phyloP scores from a whole-genome alignment of 2,888 invertebrate genomes.

The Drosophila atripex region DNA sequence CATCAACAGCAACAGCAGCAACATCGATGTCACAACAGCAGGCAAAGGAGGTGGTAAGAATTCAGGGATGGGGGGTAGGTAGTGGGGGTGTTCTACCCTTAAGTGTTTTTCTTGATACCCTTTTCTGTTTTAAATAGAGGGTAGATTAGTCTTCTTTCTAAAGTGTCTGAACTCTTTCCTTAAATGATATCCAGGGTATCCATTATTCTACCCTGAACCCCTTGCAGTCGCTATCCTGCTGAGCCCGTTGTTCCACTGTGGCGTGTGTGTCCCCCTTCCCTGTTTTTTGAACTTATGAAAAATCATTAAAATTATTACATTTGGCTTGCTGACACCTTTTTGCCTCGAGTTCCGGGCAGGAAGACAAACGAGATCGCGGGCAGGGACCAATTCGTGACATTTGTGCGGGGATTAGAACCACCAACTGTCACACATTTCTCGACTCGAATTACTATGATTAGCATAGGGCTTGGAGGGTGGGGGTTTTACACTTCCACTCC shows the following conservation, averaged over 20 bases:
- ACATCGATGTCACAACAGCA: constrained; percentile 67
- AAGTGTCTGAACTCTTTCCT: too few relatives aligned
- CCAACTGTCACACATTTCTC: constrained; percentile 77
- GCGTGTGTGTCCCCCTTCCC: constrained; percentile 21
- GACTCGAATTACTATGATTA: constrained; percentile 75
- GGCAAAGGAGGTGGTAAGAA: constrained; percentile 31
- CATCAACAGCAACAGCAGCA: constrained; percentile 5
- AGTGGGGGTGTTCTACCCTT: constrained; percentile 55
- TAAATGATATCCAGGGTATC: constrained; percentile 5
- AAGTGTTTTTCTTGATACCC: constrained; percentile 55
- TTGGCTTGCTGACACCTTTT: constrained; percentile 75
- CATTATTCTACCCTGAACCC: background rate
- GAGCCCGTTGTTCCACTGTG: constrained; percentile 12
- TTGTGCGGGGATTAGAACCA: constrained; percentile 74
- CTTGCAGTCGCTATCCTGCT: constrained; percentile 14
- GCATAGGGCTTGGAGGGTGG: constrained; percentile 46
- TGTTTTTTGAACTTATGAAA: constrained; percentile 72
- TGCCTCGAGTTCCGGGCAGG: constrained; percentile 23
- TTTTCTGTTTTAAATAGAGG: background rate
- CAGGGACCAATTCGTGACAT: constrained; percentile 65
- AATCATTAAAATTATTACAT: constrained; percentile 80
- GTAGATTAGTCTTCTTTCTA: background rate
- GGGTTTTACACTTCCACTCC: constrained; percentile 17
- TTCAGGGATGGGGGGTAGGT: background rate
- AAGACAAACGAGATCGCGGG: constrained; percentile 39